Conservation (phyloP, 2,888 invertebrate species). For the Charanyca ferruginea region DNA sequence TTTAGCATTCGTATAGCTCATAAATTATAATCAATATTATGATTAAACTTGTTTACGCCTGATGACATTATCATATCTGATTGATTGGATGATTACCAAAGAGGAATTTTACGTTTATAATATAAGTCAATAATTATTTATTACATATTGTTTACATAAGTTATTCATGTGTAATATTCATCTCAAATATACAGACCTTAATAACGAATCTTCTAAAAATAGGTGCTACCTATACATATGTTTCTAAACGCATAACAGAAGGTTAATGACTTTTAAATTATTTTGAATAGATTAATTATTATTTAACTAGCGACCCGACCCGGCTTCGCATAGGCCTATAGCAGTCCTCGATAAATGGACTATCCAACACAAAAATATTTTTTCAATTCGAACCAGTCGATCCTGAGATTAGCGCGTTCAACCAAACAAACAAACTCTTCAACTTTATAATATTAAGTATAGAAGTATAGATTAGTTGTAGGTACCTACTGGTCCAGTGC, state of each 20-base stretch:
- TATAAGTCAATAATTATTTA: too few species aligned
- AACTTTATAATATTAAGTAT: too few species aligned
- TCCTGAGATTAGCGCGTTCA: too few species aligned
- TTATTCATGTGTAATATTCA: not conserved
- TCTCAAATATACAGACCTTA: not conserved
- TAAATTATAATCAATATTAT: not conserved
- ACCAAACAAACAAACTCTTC: too few species aligned
- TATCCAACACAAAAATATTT: too few species aligned
- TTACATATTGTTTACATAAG: too few species aligned
- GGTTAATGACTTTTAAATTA: not conserved
- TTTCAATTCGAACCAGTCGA: too few species aligned
- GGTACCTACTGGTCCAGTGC: too few species aligned
- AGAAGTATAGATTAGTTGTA: too few species aligned
- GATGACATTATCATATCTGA: not conserved
- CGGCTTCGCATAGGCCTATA: too few species aligned
- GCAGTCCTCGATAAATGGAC: too few species aligned
- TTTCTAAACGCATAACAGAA: not conserved
- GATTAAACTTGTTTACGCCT: not conserved
- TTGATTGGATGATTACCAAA: not conserved
- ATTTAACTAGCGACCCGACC: too few species aligned
- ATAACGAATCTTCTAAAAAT: not conserved
- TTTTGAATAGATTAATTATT: not conserved
- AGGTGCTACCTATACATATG: not conserved
- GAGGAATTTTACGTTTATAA: not conserved
- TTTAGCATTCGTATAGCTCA: not conserved